These are phyloP conservation scores for Peromyscus eremicus DNA, from an alignment of 2,797 vertebrate genomes.

Conservation along the genomic window DNA sequence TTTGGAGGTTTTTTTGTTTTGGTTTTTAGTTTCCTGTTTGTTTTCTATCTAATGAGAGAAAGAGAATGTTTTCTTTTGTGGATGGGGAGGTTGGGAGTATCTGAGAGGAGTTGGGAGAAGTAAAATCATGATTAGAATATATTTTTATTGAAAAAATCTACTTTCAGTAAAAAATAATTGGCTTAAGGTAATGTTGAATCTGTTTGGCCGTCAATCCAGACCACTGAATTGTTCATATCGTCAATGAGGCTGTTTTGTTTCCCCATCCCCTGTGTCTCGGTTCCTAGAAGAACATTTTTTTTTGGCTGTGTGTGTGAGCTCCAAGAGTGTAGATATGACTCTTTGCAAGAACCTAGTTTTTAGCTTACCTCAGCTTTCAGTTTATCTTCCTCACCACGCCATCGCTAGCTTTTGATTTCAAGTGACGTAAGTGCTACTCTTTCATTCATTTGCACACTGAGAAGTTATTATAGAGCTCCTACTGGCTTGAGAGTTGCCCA, in stretches of 20 bases:
- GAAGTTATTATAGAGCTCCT: neutral
- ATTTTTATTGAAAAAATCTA: neutral
- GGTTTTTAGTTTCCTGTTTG: neutral
- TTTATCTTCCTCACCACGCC: neutral
- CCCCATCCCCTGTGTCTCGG: neutral
- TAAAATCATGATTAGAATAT: neutral
- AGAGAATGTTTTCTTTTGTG: neutral
- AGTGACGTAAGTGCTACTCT: neutral
- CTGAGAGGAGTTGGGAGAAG: neutral
- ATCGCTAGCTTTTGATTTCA: conserved; percentile 5
- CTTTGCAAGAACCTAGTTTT: neutral
- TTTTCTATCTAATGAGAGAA: neutral
- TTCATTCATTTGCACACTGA: neutral
- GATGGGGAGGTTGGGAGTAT: neutral
- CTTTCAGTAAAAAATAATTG: neutral
- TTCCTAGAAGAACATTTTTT: neutral
- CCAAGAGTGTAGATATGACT: neutral
- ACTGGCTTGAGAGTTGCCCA: neutral
- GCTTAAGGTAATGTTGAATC: neutral
- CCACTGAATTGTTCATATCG: too few relatives aligned
- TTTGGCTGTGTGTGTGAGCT: neutral
- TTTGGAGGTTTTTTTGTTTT: neutral
- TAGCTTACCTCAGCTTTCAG: neutral
- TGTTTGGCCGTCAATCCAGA: neutral
- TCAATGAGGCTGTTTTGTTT: neutral